Base-by-base conservation (phyloP, 2,888 invertebrate genomes). In the Dicranocentrus wangi region DNA sequence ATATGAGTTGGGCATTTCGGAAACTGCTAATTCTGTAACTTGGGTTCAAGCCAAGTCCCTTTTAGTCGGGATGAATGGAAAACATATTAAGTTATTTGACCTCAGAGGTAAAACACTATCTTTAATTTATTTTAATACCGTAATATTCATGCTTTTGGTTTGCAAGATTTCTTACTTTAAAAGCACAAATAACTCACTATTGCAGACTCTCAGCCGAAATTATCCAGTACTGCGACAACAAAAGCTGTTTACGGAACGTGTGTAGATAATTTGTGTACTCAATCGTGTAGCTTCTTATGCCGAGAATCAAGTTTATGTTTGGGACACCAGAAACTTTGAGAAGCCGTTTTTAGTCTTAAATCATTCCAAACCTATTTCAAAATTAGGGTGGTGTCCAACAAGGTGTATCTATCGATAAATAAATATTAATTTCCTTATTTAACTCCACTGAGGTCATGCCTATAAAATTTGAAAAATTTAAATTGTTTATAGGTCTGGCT, bases 301-400 rank as follows among this genome's bases (percentile, higher is more conserved):
- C 58, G 96, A 96, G 87, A 93, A 92, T 87, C 93, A 93, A 87
- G 93, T 95, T 77, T 92, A 92, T 83, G 91, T 97, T 78, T 98
- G 97, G 97, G 98, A 98, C 89, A 92, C 93, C 63, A 90, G 97
- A 75, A 93, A 93, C 87, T 93, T 97, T 88, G 94, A 95, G 86
- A 93, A 95, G 87, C 96, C 97, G 0, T 91, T 94, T 83, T 90
- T 94, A 28, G 92, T 93, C 13, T 90, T 95, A 81, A 92, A 92
- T 65, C 93, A 93, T 87, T 89, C 90, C 39, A 93, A 93, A 87
- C 92, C 92, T 76, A 91, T 96, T 72, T 90, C 92, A 15, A 94
- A 93, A 89, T 91, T 97, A 68, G 91, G 92, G 81, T 97, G 97
- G 97, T 95, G 96, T 88, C 96, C 96, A 2, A 96, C 96, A 25